Evolutionary conservation across 2,797 vertebrate species (phyloP).

Genomic region (Luscinia luscinia): DNA sequence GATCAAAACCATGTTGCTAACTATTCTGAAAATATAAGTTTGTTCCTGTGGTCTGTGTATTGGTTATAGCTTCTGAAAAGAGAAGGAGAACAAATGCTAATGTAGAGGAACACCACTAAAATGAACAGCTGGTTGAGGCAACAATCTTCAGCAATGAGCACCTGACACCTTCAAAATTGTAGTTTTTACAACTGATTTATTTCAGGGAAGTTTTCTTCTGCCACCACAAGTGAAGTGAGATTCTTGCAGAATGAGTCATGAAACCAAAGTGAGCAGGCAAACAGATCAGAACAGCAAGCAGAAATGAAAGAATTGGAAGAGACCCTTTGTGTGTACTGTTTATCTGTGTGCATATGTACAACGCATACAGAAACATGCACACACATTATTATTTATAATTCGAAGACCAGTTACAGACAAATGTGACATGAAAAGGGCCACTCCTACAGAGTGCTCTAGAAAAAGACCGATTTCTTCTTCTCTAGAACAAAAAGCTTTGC

Average conservation of each 20-base stretch:
- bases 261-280: background rate
- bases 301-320: background rate
- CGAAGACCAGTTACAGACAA: background rate
- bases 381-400: background rate
- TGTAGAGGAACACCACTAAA: background rate
- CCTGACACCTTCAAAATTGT: background rate
- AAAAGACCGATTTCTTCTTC: background rate
- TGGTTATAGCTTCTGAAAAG: background rate
- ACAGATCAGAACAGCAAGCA: background rate
- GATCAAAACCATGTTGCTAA: background rate
- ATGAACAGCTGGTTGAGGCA: background rate
- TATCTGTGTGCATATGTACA: background rate
- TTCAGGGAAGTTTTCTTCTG: conserved; percentile 4
- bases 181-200: background rate
- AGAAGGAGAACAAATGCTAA: background rate
- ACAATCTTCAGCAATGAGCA: background rate
- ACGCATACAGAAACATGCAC: background rate
- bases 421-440: background rate
- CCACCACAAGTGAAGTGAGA: background rate
- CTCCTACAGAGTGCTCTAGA: background rate
- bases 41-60: background rate
- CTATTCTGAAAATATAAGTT: background rate
- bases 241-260: background rate
- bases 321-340: background rate
- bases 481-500: background rate